Percentiles rank a stretch among this genome's conserved stretches.
phyloP scores from a whole-genome alignment of 1,140 invertebrate species.

The Drosophila insularis region DNA sequence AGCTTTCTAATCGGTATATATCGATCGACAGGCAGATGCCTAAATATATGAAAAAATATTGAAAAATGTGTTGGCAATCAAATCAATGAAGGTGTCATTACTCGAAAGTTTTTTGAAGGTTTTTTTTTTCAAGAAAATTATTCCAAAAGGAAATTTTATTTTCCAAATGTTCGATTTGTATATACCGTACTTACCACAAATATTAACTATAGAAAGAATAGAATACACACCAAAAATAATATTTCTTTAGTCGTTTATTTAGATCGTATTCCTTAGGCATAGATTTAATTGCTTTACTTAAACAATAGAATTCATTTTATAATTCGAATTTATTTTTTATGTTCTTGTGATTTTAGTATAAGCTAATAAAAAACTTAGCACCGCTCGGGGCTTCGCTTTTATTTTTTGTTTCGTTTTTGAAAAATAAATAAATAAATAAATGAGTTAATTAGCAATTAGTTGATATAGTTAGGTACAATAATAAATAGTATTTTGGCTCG shows the following conservation, averaged over 20 bases:
- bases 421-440: conserved; percentile 49
- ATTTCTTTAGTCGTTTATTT: conserved; percentile 52
- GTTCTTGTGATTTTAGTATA: conserved; percentile 37
- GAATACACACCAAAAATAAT: background rate
- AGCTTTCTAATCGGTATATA: too few relatives aligned
- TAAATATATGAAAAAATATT: too few relatives aligned
- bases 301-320: conserved; percentile 80
- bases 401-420: conserved; percentile 13
- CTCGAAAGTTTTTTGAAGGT: too few relatives aligned
- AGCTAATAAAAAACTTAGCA: conserved; percentile 59
- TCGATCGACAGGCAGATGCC: too few relatives aligned
- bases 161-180: too few relatives aligned
- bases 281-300: conserved; percentile 79
- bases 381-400: conserved; percentile 47
- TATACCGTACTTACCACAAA: background rate
- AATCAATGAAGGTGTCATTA: too few relatives aligned
- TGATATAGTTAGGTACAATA: conserved; percentile 55
- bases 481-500: conserved; percentile 55
- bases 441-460: conserved; percentile 45
- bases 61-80: too few relatives aligned
- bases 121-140: too few relatives aligned
- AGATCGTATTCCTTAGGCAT: conserved; percentile 53
- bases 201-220: background rate
- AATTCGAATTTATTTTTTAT: conserved; percentile 25
- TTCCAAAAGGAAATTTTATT: too few relatives aligned